Evolutionary conservation across 1,140 invertebrate genomes (phyloP).

Genomic region (Drosophila albomicans): DNA sequence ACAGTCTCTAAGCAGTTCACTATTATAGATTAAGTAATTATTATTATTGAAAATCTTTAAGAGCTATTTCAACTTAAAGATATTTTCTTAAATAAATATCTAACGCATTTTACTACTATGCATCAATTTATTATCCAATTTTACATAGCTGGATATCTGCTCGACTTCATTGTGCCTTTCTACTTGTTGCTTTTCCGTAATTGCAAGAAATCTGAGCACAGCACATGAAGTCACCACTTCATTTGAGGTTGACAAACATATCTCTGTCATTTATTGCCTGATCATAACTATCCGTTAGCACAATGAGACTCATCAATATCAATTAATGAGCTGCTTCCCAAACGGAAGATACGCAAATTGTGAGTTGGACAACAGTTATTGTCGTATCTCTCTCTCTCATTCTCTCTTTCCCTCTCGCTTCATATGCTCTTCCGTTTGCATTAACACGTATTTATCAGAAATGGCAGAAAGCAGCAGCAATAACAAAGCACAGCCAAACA

Average conservation of each 20-base stretch:
- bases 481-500: slow-evolving; percentile 4
- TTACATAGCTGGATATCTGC: too few relatives aligned
- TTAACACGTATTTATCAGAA: slow-evolving; percentile 55
- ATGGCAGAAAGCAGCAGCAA: slow-evolving; percentile 18
- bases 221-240: background rate
- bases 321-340: slow-evolving; percentile 52
- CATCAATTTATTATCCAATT: too few relatives aligned
- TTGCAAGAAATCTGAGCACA: background rate
- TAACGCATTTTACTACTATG: too few relatives aligned
- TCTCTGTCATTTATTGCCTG: slow-evolving; percentile 30
- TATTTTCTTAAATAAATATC: too few relatives aligned
- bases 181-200: background rate
- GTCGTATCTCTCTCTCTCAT: background rate
- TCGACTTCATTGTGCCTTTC: background rate
- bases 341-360: slow-evolving; percentile 19
- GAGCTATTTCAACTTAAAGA: too few relatives aligned
- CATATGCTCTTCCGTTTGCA: slow-evolving; percentile 31
- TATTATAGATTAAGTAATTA: too few relatives aligned
- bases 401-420: background rate
- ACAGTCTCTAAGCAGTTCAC: too few relatives aligned
- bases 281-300: slow-evolving; percentile 55
- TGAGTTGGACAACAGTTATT: background rate
- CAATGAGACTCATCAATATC: slow-evolving; percentile 58
- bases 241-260: slow-evolving; percentile 18
- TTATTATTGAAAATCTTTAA: too few relatives aligned